Evolutionary conservation across 1,140 invertebrate species (phyloP).

Genomic region (Halyomorpha halys): DNA sequence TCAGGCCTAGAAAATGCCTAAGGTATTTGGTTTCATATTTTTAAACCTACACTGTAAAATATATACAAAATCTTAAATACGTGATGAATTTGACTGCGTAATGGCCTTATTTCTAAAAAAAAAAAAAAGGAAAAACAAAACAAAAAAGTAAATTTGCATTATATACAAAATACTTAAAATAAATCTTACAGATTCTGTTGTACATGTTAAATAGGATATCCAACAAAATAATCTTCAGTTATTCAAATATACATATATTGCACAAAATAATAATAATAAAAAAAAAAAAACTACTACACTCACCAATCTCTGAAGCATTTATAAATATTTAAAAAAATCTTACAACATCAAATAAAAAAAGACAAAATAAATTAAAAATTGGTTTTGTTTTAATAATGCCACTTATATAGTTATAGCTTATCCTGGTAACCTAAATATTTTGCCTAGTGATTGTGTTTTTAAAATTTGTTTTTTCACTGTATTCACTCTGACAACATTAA

Average conservation of each 20-base stretch:
- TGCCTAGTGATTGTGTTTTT: no score
- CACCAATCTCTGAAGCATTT: neutral
- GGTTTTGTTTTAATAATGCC: no score
- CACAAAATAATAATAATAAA: neutral
- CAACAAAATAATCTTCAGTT: neutral
- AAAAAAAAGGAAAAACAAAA: neutral
- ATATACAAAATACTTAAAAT: slow-evolving; percentile 11
- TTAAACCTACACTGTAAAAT: neutral
- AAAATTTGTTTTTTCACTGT: no score
- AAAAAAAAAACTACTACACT: neutral
- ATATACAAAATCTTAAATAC: neutral
- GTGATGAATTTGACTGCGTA: neutral
- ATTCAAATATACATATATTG: neutral
- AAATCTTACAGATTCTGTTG: neutral
- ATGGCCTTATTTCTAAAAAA: neutral
- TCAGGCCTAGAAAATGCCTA: neutral
- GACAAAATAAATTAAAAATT: no score
- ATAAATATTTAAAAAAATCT: neutral
- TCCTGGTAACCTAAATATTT: no score
- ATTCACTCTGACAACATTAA: no score
- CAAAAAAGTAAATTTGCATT: neutral
- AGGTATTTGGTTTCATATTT: slow-evolving; percentile 1
- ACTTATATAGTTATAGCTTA: no score
- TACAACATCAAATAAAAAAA: neutral
- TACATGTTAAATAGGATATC: neutral